phyloP scores from a whole-genome alignment of 2,888 invertebrate genomes.

The Chrysina gloriosa region DNA sequence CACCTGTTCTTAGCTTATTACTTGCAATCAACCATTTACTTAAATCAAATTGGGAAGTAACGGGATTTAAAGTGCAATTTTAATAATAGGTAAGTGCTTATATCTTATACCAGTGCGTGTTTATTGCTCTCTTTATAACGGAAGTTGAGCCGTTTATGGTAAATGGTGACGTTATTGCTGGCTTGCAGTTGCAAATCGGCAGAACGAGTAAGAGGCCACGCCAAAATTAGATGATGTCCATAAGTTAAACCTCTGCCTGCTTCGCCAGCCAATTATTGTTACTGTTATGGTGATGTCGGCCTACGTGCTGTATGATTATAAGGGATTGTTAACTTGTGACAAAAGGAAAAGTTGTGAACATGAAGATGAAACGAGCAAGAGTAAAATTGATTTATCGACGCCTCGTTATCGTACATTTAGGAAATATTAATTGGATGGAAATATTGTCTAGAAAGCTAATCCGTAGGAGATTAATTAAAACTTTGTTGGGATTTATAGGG shows the following conservation, averaged over 20 bases:
- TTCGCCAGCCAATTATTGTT: constrained; percentile 36
- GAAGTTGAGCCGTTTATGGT: constrained; percentile 29
- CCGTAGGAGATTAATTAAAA: constrained; percentile 22
- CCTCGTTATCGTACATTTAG: constrained; percentile 40
- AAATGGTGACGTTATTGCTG: constrained; percentile 23
- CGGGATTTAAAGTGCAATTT: constrained; percentile 25
- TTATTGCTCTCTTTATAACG: constrained; percentile 29
- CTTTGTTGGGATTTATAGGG: background rate
- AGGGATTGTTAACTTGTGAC: constrained; percentile 24
- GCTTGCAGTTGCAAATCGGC: constrained; percentile 20
- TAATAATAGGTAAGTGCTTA: constrained; percentile 16
- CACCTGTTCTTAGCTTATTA: constrained; percentile 25
- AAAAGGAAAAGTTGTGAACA: background rate
- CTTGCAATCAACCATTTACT: constrained; percentile 6
- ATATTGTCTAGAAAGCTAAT: background rate
- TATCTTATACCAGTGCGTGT: constrained; percentile 4
- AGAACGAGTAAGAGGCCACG: constrained; percentile 18
- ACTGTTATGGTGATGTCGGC: constrained; percentile 34
- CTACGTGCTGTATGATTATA: constrained; percentile 29
- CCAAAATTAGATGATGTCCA: constrained; percentile 39
- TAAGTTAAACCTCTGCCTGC: constrained; percentile 27
- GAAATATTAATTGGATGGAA: constrained; percentile 39
- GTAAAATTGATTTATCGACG: constrained; percentile 37
- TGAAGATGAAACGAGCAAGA: background rate
- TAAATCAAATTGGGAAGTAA: constrained; percentile 27